Evolutionary conservation across 2,113 vertebrate genomes (phyloP), one percentile per base, ranked within the genome.

Genomic region (Halichoeres trimaculatus): DNA sequence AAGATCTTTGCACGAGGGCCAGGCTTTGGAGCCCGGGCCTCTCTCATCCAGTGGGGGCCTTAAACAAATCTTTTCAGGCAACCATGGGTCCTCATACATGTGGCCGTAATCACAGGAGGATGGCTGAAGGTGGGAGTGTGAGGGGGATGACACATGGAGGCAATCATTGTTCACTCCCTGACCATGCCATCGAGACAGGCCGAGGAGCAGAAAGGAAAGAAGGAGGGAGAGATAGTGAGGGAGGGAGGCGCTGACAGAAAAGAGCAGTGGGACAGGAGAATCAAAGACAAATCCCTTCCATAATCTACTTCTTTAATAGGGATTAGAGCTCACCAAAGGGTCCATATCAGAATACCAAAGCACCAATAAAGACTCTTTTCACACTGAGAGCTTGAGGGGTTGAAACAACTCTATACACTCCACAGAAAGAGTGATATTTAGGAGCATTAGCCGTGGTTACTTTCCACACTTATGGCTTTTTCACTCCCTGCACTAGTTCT

Each of bases 21-120:
- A 85, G 30, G 89, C 94, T 94, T 90, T 80, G 78, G 89, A 92
- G 92, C 93, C 93, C 84, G 82, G 86, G 91, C 91, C 93, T 93
- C 91, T 95, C 94, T 94, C 93, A 96, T 95, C 95, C 95, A 92
- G 91, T 92, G 91, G 91, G 89, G 94, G 93, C 91, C 87, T 93
- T 97, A 95, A 95, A 96, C 96, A 95, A 97, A 95, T 96, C 96
- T 94, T 95, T 98, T 96, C 96, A 96, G 91, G 84, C n/a, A 24
- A 90, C 88, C 81, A 66, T 84, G 84, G 90, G 84, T 85, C 85
- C 91, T 89, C 80, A 89, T 88, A 92, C 92, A 93, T 90, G 91
- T 85, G 82, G 84, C 62, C 80, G 43, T 77, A 85, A 88, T 86
- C 70, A 69, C 85, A 85, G 74, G 72, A 85, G 78, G 74, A 76